Conservation (phyloP, 2,888 invertebrate species). For the Hyles lineata region DNA sequence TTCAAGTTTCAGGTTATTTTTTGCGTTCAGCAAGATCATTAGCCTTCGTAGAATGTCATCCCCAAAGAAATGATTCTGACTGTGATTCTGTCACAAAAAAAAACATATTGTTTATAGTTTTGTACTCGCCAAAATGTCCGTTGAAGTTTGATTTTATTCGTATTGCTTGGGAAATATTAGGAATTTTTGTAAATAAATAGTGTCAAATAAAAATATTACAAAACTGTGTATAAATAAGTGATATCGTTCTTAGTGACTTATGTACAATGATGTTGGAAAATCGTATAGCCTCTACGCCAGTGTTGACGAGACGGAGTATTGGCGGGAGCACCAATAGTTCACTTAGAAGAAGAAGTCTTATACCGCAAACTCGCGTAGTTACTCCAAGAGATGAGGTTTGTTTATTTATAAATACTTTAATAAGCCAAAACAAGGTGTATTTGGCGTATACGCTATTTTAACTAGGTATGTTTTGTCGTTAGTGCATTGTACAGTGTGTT, state of each 20-base stretch:
- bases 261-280: constrained; percentile 64
- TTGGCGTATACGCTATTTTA: too few species aligned
- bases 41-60: too few species aligned
- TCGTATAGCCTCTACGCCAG: constrained; percentile 67
- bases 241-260: not conserved
- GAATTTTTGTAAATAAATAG: constrained; percentile 12
- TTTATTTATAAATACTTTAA: constrained; percentile 29
- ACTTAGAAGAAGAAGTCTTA: constrained; percentile 67
- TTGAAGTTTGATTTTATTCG: constrained; percentile 16
- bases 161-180: not conserved
- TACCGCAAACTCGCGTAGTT: constrained; percentile 58
- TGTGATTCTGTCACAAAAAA: too few species aligned
- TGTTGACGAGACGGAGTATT: constrained; percentile 62
- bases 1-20: too few species aligned
- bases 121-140: constrained; percentile 15
- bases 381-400: constrained; percentile 66
- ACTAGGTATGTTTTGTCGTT: too few species aligned
- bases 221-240: not conserved
- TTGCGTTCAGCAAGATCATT: too few species aligned
- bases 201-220: not conserved
- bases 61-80: too few species aligned
- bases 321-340: constrained; percentile 72
- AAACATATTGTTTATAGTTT: constrained; percentile 6
- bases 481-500: too few species aligned
- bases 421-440: not conserved